Conservation (phyloP, 2,797 vertebrate species). For the Oreonectes daqikongensis region DNA sequence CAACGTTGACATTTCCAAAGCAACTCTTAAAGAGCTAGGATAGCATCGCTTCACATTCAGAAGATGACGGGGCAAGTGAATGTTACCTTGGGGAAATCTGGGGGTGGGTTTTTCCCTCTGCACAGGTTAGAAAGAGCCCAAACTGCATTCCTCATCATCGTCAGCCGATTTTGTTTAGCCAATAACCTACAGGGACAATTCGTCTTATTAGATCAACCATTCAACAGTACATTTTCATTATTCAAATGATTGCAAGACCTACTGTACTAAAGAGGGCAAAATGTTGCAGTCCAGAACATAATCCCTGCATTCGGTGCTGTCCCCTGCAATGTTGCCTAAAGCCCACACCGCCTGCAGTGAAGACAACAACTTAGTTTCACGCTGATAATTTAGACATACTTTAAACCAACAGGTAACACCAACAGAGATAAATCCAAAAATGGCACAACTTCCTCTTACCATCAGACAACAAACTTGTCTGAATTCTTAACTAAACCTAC, state of each 20-base stretch:
- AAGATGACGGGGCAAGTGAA: constrained; percentile 8
- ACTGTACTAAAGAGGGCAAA: constrained; percentile 83
- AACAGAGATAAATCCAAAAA: background rate
- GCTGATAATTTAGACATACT: too few species aligned
- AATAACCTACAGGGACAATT: constrained; percentile 77
- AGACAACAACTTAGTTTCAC: too few species aligned
- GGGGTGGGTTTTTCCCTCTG: constrained; percentile 96
- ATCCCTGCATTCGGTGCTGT: constrained; percentile 97
- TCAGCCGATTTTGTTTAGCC: constrained; percentile 93
- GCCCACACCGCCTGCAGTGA: constrained; percentile 94
- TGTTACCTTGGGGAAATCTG: constrained; percentile 93
- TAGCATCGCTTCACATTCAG: background rate
- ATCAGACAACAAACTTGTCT: background rate
- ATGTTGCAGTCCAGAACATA: constrained; percentile 96
- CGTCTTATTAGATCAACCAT: background rate
- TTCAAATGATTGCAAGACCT: constrained; percentile 6
- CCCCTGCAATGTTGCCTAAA: constrained; percentile 95
- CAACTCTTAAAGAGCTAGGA: background rate
- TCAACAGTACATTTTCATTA: background rate
- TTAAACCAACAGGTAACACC: background rate
- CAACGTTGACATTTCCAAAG: too few species aligned
- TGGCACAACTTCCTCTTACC: background rate
- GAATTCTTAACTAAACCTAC: background rate
- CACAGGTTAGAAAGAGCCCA: constrained; percentile 97
- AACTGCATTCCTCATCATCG: constrained; percentile 95